Evolutionary conservation across 2,797 vertebrate species (phyloP).

Genomic region (Neopelma chrysocephalum): DNA sequence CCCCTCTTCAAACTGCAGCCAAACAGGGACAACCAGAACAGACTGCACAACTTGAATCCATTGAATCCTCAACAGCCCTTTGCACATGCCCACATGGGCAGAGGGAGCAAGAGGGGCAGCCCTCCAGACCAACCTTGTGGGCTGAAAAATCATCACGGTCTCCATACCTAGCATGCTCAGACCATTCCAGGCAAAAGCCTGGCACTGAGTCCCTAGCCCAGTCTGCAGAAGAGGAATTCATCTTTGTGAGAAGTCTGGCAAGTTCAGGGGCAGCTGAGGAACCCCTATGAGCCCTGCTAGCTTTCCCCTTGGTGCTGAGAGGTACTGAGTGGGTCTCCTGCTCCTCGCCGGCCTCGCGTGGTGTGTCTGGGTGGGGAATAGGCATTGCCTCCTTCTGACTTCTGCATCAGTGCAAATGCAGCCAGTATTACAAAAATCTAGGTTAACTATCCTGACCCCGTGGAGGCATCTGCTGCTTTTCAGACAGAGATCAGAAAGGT

Average conservation of each 20-base stretch:
- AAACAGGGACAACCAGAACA: neutral
- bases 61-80: neutral
- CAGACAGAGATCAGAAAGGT: constrained; percentile 2
- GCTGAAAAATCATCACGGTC: neutral
- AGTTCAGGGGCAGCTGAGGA: neutral
- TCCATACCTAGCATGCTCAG: neutral
- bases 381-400: neutral
- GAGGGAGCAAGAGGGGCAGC: neutral
- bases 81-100: neutral
- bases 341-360: neutral
- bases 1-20: neutral
- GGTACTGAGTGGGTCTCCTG: neutral
- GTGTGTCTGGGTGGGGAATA: neutral
- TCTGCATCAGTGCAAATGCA: neutral
- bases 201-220: neutral
- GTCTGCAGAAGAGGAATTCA: neutral
- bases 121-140: neutral
- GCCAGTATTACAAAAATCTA: neutral
- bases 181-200: neutral
- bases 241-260: neutral
- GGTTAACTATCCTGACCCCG: neutral
- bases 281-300: neutral
- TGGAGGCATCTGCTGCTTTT: constrained; percentile 24
- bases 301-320: neutral
- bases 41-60: neutral